phyloP scores from a whole-genome alignment of 2,888 invertebrate genomes.

The Mylabris sibirica region DNA sequence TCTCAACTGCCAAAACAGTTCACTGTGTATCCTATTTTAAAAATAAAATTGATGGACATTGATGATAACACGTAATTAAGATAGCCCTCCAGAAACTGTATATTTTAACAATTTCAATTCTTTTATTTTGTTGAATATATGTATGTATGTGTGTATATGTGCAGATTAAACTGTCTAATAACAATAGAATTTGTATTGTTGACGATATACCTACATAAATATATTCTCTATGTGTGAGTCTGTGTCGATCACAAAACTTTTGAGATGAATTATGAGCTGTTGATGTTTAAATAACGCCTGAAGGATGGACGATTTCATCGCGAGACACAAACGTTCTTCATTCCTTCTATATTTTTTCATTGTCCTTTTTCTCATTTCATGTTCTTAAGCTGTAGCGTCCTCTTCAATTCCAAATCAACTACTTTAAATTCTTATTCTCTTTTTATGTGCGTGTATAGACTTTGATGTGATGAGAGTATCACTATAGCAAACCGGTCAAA shows the following conservation, averaged over 20 bases:
- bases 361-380: not conserved
- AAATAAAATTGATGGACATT: slow-evolving; percentile 24
- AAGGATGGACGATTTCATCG: slow-evolving; percentile 21
- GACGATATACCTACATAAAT: too few relatives aligned
- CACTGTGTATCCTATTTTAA: slow-evolving; percentile 16
- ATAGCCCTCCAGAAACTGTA: slow-evolving; percentile 13
- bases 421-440: not conserved
- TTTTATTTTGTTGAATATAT: too few relatives aligned
- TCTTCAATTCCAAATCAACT: not conserved
- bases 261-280: slow-evolving; percentile 31
- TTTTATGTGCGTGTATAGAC: not conserved
- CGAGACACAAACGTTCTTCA: slow-evolving; percentile 11
- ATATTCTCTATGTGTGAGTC: not conserved
- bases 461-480: slow-evolving; percentile 4
- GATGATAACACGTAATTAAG: slow-evolving; percentile 30
- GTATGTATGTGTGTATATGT: too few relatives aligned
- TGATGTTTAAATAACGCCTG: slow-evolving; percentile 26
- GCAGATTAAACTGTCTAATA: slow-evolving; percentile 27
- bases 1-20: slow-evolving; percentile 30
- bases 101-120: slow-evolving; percentile 4
- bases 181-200: slow-evolving; percentile 24
- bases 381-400: not conserved
- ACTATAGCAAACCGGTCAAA: slow-evolving; percentile 3
- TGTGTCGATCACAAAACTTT: slow-evolving; percentile 11
- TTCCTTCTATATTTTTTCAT: not conserved